Base-by-base conservation (phyloP, 2,797 vertebrate genomes). In the Alca torda region DNA sequence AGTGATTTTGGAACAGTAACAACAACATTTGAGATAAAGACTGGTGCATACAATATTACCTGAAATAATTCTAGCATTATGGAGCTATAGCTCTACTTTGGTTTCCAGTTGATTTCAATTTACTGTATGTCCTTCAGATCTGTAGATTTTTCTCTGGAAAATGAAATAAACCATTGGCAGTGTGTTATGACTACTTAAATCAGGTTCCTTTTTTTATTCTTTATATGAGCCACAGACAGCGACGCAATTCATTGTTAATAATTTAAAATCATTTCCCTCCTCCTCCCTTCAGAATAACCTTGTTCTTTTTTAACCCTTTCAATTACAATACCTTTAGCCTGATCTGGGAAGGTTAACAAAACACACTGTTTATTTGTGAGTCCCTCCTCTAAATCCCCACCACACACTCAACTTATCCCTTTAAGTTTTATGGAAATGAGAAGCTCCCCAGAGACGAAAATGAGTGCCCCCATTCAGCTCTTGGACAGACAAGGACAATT, bases 241-340 rank as follows among this genome's bases (percentile, higher is more conserved):
- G 9, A 90, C 77, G 33, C 26, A 80, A 84, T 61, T 75, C 7
- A 57, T 41, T 89, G 72, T 77, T 80, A 92, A 87, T 93, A 95
- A 93, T 87, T 92, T 57, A 93, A 76, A 94, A 76, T 87, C 1
- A 89, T 77, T 83, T 90, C 28, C 51, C 45, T 87, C 35, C 59
- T 76, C 81, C 35, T 84, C 26, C 60, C 56, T 69, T 82, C 53
- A 14, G 2, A 92, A 74, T 19, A 77, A 57, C 28, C 46, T 87
- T 37, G 21, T 53, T 78, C 46, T 77, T 78, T 68, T 75, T 96
- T 92, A 94, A 93, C 75, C 46, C 64, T 85, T 95, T 91, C 64
- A 87, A 16, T 43, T 92, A 74, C 33, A 37, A 21, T 63, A 56
- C 8, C n/a, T 82, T 84, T 69, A 81, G 31, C 28, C 33, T 57